phyloP scores from a whole-genome alignment of 2,888 invertebrate species.

The Zygothrica quintamaculata region DNA sequence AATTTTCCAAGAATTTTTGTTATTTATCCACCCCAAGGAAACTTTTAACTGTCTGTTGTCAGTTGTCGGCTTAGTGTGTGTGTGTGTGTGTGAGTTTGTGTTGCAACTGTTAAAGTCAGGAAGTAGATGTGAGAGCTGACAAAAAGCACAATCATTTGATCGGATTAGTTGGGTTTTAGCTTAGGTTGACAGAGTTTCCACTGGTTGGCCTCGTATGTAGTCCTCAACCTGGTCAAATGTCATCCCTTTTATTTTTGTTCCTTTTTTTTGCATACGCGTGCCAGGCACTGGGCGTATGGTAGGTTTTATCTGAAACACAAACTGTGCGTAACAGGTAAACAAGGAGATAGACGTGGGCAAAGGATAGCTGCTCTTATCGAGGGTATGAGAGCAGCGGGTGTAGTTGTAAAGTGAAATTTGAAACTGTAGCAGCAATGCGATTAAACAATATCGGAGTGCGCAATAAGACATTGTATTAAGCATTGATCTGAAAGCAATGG shows the following conservation, averaged over 20 bases:
- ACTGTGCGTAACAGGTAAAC: slow-evolving; percentile 74
- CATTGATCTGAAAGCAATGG: slow-evolving; percentile 44
- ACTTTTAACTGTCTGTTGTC: slow-evolving; percentile 36
- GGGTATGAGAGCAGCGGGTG: background rate
- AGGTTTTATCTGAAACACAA: slow-evolving; percentile 61
- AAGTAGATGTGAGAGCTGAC: slow-evolving; percentile 15
- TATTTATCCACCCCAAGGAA: slow-evolving; percentile 19
- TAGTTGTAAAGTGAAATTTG: slow-evolving; percentile 49
- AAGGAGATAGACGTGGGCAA: slow-evolving; percentile 20
- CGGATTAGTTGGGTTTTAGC: slow-evolving; percentile 75
- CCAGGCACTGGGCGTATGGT: slow-evolving; percentile 36
- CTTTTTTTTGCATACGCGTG: slow-evolving; percentile 64
- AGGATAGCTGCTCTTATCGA: slow-evolving; percentile 29
- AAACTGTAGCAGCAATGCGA: slow-evolving; percentile 65
- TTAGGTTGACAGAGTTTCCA: slow-evolving; percentile 19
- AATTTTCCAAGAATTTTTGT: background rate
- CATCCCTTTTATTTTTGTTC: slow-evolving; percentile 24
- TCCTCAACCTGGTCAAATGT: slow-evolving; percentile 36
- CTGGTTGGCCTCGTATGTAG: background rate
- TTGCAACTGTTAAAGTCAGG: slow-evolving; percentile 2
- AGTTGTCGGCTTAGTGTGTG: slow-evolving; percentile 37
- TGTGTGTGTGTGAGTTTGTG: no score
- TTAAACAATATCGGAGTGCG: slow-evolving; percentile 36
- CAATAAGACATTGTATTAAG: slow-evolving; percentile 56
- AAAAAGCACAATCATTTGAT: slow-evolving; percentile 81